phyloP scores from a whole-genome alignment of 2,797 vertebrate species.

The Clarias platycephalus region DNA sequence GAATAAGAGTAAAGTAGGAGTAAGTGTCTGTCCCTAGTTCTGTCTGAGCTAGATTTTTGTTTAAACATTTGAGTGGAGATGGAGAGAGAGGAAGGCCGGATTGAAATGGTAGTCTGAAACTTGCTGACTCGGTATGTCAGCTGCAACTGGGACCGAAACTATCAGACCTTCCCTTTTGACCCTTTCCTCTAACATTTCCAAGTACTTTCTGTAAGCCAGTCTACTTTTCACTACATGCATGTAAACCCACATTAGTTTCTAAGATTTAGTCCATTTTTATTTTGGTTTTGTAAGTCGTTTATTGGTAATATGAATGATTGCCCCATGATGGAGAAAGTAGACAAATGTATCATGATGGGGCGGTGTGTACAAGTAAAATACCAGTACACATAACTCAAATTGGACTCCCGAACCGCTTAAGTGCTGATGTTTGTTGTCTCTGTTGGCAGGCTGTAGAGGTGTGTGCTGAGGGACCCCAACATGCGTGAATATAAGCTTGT shows the following conservation, averaged over 20 bases:
- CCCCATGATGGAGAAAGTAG: background rate
- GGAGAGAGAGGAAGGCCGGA: background rate
- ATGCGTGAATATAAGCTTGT: slow-evolving; percentile 99
- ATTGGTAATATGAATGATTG: background rate
- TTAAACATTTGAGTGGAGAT: background rate
- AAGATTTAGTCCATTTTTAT: background rate
- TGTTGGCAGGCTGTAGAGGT: slow-evolving; percentile 72
- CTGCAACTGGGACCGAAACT: slow-evolving; percentile 7
- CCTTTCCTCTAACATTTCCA: background rate
- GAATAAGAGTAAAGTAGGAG: background rate
- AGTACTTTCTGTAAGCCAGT: background rate
- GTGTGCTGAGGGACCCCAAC: slow-evolving; percentile 83
- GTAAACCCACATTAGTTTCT: background rate
- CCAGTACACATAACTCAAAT: background rate
- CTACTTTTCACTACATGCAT: background rate
- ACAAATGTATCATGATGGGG: background rate
- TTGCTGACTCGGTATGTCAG: slow-evolving; percentile 4
- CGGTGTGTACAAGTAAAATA: background rate
- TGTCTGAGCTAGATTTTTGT: background rate
- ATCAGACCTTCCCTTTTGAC: background rate
- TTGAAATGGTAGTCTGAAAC: slow-evolving; percentile 19
- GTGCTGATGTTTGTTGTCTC: slow-evolving; percentile 13
- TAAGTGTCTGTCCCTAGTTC: background rate
- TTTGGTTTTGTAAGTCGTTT: background rate
- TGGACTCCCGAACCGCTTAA: background rate